Base-by-base conservation (phyloP, 2,113 vertebrate genomes). In the Scolopax mira region DNA sequence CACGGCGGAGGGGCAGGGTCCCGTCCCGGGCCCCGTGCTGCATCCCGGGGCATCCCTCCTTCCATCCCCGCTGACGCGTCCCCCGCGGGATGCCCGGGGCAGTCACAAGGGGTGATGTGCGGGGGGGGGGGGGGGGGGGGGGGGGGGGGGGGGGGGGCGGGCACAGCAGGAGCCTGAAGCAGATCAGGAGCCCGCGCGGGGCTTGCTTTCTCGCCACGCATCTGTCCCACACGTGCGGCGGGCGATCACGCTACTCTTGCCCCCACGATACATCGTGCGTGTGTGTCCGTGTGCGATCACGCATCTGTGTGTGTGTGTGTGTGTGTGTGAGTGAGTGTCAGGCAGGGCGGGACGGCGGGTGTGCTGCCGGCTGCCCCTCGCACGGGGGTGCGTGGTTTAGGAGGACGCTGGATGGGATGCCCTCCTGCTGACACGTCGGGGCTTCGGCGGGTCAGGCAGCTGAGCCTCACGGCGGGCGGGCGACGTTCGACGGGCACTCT, bases 401-500 rank as follows among this genome's bases (percentile, higher is more conserved):
- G 11, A 14, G 64, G 0, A 9, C 0, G 54, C 33, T 8, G 39
- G 69, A 3, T 18, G 54, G 1, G 6, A 8, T 25, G 54, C 49
- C 30, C 60, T 30, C 13, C 35, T 11, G 31, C 61, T 24, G 78
- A 31, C 61, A 8, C 44, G 3, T 2, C 18, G 4, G 60, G 25
- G 57, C 55, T 54, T 7, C 10, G 33, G 73, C 31, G 5, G 71
- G 48, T 61, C 51, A 3, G 12, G 4, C 51, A 10, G 51, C 65
- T 18, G 65, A 1, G 37, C 13, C 1, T 30, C 11, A 5, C 24
- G 13, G 18, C 4, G 27, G 55, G n/a, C 16, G 2, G 39, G 8
- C 18, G 33, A 6, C 9, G 24, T 23, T 30, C 3, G 16, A 7
- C 60, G 3, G 52, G 52, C 2, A 24, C 33, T 22, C 24, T 17